A percentile compares a stretch with the other conserved stretches of the same genome.
Conservation (phyloP, 2,113 vertebrate species). For the Rattus norvegicus region DNA sequence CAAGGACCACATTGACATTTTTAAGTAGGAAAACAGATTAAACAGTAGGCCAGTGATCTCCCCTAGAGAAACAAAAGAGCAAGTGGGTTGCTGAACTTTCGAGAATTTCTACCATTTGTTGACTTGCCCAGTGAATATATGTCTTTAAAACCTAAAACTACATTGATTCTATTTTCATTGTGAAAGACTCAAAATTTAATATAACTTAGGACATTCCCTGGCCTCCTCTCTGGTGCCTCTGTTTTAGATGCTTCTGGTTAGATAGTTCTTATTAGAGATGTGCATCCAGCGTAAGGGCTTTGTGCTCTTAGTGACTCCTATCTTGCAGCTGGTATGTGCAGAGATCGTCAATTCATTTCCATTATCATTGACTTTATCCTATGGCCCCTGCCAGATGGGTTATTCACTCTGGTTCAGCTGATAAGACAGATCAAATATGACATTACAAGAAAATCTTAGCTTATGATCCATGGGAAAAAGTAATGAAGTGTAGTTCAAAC, state of each 20-base stretch:
- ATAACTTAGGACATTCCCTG: constrained; percentile 12
- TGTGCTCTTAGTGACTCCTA: neutral
- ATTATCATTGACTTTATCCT: constrained; percentile 46
- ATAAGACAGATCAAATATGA: neutral
- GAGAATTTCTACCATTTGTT: neutral
- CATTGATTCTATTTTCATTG: neutral
- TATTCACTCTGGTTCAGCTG: constrained; percentile 40
- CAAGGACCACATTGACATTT: constrained; percentile 22
- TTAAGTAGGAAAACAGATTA: constrained; percentile 20
- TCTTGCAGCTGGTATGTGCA: neutral
- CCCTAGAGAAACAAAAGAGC: neutral
- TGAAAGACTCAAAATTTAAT: constrained; percentile 32
- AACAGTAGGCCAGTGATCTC: neutral
- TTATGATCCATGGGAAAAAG: constrained; percentile 11
- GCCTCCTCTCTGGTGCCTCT: neutral
- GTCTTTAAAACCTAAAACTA: constrained; percentile 45
- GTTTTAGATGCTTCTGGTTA: neutral
- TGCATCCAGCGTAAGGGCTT: neutral
- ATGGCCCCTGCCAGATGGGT: neutral
- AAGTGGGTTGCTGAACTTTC: neutral
- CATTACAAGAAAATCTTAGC: constrained; percentile 24
- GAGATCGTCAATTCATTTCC: constrained; percentile 28
- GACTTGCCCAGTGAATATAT: neutral
- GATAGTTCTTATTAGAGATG: neutral
- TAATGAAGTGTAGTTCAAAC: constrained; percentile 7